Evolutionary conservation across 2,888 invertebrate genomes (phyloP).

Genomic region (Campaea margaritaria): DNA sequence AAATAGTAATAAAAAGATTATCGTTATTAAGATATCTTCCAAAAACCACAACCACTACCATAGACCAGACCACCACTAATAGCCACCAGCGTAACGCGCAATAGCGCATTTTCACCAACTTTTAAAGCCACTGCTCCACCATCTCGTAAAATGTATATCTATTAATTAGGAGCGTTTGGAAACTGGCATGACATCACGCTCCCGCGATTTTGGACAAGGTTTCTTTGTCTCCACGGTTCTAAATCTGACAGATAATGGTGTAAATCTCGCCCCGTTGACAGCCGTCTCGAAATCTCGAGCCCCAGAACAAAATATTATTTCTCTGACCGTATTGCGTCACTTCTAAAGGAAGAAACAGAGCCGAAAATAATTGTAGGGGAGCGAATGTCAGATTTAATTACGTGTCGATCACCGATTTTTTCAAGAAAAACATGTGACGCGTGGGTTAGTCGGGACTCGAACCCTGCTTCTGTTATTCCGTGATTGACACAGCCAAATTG

Average conservation of each 20-base stretch:
- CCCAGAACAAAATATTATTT: slow-evolving; percentile 70
- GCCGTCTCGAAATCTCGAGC: slow-evolving; percentile 71
- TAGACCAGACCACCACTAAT: not conserved
- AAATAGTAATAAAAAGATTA: too few species aligned
- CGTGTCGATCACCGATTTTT: not conserved
- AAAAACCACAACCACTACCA: not conserved
- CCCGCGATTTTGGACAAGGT: slow-evolving; percentile 69
- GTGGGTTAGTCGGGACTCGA: not conserved
- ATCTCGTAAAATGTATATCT: slow-evolving; percentile 68
- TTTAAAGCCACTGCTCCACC: slow-evolving; percentile 51
- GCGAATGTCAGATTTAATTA: slow-evolving; percentile 2
- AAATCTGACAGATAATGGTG: slow-evolving; percentile 71
- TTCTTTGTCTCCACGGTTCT: slow-evolving; percentile 69
- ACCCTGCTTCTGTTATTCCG: not conserved
- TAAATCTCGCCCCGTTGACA: slow-evolving; percentile 77
- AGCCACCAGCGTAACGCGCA: too few species aligned
- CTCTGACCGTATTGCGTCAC: slow-evolving; percentile 60
- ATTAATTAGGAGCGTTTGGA: slow-evolving; percentile 65
- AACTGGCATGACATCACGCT: slow-evolving; percentile 73
- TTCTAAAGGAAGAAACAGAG: slow-evolving; percentile 38
- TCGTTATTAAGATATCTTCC: too few species aligned
- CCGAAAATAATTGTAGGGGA: slow-evolving; percentile 1
- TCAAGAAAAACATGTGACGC: not conserved
- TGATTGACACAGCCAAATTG: not conserved
- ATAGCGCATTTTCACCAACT: slow-evolving; percentile 2